Conservation (phyloP, 2,888 invertebrate species). For the Drosophila incognita region DNA sequence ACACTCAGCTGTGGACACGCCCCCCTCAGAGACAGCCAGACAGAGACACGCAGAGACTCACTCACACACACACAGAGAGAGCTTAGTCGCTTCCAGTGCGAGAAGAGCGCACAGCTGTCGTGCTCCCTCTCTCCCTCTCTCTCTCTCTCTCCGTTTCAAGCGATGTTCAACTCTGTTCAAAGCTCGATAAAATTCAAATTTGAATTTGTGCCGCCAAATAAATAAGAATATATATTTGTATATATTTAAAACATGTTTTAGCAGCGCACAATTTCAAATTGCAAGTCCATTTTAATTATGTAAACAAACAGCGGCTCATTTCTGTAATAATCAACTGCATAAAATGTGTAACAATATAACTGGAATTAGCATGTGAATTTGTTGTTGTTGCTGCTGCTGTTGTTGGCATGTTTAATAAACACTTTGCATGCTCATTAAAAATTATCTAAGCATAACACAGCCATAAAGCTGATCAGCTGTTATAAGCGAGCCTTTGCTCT, state of each 20-base stretch:
- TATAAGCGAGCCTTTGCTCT: conserved; percentile 10
- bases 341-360: conserved; percentile 65
- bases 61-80: conserved; percentile 14
- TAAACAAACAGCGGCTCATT: conserved; percentile 54
- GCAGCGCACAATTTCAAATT: conserved; percentile 13
- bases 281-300: conserved; percentile 45
- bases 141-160: not conserved
- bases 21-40: conserved; percentile 48
- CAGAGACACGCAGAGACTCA: conserved; percentile 37
- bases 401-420: conserved; percentile 73
- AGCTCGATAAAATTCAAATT: conserved; percentile 53
- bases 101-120: conserved; percentile 35
- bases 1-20: conserved; percentile 53
- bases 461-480: conserved; percentile 51
- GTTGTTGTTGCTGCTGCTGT: conserved; percentile 16
- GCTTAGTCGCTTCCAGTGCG: conserved; percentile 24
- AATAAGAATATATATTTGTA: conserved; percentile 21
- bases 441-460: conserved; percentile 66
- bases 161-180: conserved; percentile 44
- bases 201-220: conserved; percentile 48
- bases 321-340: conserved; percentile 51
- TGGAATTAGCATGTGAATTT: conserved; percentile 24
- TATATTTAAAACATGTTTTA: conserved; percentile 2
- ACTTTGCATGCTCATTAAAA: conserved; percentile 84
- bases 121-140: conserved; percentile 19